Base-by-base conservation (phyloP, 2,888 invertebrate species). In the Epistrophe eligans region DNA sequence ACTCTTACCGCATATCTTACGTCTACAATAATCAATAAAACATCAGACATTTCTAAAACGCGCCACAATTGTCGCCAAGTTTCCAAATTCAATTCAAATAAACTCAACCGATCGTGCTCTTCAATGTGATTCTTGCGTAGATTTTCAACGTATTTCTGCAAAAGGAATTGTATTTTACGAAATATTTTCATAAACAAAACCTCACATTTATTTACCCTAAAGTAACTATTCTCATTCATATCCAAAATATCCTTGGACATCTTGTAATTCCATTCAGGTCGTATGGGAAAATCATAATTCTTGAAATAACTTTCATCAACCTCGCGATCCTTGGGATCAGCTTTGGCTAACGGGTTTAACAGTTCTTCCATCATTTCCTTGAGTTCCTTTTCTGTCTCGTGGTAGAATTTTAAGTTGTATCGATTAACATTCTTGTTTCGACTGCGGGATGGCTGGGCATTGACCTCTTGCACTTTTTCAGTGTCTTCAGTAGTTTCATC, bases 1-100 rank as follows among this genome's bases (percentile, higher is more conserved):
- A 6, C 11, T 93, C 95, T 94, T 92, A 97, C 97, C 9, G 97
- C 95, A 92, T 95, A 98, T 91, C 98, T 94, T 62, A 98, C 96
- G 92, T 99, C 99, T 0, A 97, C 97, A 84, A 99, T 97, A 10
- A 98, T 94, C 13, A 99, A 93, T 15, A 99, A 91, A 38, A 99
- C 94, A 91, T 99, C 99, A 0, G 98, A 98, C 95, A 98, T 97
- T 93, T 99, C 99, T 8, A 98, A 91, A 0, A 99, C 99, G 52
- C 99, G 93, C 99, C 99, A 99, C 85, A 99, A 92, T 90, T 99
- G 99, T 15, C 99, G 93, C 99, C 99, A 99, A 0, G 99, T 99
- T 93, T 99, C 99, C 89, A 99, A 93, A 93, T 99, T 99, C 82
- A 98, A 92, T 92, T 99, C 99, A 92, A 98, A 98, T 90, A 97